Evolutionary conservation across 2,113 vertebrate species (phyloP).

Genomic region (Hydropotes inermis): DNA sequence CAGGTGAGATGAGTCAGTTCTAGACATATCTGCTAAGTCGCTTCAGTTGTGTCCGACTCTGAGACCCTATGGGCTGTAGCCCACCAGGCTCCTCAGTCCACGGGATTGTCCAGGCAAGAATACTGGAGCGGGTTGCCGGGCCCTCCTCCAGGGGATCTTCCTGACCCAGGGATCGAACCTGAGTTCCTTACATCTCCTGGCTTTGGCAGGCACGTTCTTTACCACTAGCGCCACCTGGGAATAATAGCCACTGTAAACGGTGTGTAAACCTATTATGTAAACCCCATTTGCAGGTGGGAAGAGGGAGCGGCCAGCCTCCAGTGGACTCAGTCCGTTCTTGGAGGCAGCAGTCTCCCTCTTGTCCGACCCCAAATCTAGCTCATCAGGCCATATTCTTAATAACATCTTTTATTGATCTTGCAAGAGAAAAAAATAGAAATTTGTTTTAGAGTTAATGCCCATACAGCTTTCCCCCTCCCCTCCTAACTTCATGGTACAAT

Average conservation of each 20-base stretch:
- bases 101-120: background rate
- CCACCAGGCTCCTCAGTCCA: background rate
- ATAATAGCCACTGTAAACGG: fast-evolving
- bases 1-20: background rate
- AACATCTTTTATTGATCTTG: conserved; percentile 69
- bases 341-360: background rate
- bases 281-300: background rate
- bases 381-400: conserved; percentile 6
- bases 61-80: background rate
- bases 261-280: fast-evolving
- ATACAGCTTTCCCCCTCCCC: background rate
- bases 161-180: background rate
- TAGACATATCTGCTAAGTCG: background rate
- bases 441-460: conserved; percentile 50
- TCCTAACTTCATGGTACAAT: background rate
- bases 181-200: background rate
- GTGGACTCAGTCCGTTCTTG: background rate
- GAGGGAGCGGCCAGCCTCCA: background rate
- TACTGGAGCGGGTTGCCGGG: background rate
- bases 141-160: background rate
- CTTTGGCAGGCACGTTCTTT: background rate
- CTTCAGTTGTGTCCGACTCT: background rate
- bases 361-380: background rate
- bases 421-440: conserved; percentile 67
- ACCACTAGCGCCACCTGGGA: background rate